phyloP scores from a whole-genome alignment of 2,797 vertebrate species.

The Sebastes vulpes region DNA sequence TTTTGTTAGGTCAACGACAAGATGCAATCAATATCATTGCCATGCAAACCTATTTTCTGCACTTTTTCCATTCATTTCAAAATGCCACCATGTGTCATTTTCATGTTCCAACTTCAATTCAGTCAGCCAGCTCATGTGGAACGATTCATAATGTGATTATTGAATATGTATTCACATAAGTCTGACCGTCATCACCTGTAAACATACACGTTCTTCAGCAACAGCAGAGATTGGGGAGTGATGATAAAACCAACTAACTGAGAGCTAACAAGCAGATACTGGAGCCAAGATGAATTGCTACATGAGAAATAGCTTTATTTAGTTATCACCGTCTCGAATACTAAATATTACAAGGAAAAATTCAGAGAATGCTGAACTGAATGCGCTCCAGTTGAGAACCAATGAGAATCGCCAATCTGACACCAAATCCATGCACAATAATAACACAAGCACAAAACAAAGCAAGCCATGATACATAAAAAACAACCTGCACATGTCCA shows the following conservation, averaged over 20 bases:
- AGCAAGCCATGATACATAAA: neutral
- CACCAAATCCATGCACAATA: neutral
- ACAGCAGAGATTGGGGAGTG: neutral
- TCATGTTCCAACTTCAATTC: neutral
- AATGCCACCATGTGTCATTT: neutral
- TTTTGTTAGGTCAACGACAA: conserved; percentile 6
- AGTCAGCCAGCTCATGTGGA: neutral
- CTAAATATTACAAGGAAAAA: neutral
- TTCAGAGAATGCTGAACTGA: neutral
- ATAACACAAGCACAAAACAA: neutral
- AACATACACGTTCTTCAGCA: neutral
- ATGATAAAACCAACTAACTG: neutral
- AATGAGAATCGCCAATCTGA: neutral
- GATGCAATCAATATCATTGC: conserved; percentile 34
- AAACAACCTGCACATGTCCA: neutral
- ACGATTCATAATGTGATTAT: neutral
- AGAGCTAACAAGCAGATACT: neutral
- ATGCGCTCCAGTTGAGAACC: neutral
- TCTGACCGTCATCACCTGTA: neutral
- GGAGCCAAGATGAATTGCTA: neutral
- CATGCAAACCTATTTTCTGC: neutral
- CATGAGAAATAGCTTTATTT: neutral
- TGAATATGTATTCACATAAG: neutral
- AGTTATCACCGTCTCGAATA: neutral
- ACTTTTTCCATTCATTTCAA: neutral